A percentile compares a stretch with the other conserved stretches of the same genome.
phyloP scores from a whole-genome alignment of 2,113 vertebrate genomes.

The Lepus americanus region DNA sequence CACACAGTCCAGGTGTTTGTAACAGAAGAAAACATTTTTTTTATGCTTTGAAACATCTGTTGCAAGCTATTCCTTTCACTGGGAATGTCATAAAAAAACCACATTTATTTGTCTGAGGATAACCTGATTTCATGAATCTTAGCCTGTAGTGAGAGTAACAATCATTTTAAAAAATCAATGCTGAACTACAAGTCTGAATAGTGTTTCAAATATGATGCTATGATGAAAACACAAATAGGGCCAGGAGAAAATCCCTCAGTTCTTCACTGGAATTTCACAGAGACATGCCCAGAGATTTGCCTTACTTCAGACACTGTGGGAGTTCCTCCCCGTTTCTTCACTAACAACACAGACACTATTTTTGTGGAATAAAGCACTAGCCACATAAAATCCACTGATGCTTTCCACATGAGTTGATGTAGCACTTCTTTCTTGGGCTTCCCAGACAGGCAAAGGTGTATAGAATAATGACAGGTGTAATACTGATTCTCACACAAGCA shows the following conservation, averaged over 20 bases:
- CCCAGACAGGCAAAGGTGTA: neutral
- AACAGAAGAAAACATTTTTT: neutral
- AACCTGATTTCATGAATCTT: neutral
- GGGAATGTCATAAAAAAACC: neutral
- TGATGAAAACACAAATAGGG: neutral
- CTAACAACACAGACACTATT: neutral
- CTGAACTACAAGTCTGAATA: neutral
- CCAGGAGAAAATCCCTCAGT: neutral
- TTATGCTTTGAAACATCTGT: constrained; percentile 1
- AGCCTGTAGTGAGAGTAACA: neutral
- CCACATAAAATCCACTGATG: neutral
- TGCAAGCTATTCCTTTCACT: neutral
- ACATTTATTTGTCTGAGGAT: neutral
- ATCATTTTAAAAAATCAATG: constrained; percentile 9
- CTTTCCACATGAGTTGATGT: neutral
- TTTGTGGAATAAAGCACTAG: neutral
- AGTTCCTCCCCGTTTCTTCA: neutral
- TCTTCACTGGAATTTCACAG: neutral
- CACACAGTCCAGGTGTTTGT: neutral
- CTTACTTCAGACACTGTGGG: neutral
- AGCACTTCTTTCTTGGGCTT: neutral
- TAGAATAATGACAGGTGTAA: neutral
- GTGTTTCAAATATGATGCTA: neutral
- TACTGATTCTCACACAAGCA: neutral
- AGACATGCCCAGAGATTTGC: neutral